Evolutionary conservation across 2,113 vertebrate species (phyloP).

Genomic region (Emydocephalus ijimae): DNA sequence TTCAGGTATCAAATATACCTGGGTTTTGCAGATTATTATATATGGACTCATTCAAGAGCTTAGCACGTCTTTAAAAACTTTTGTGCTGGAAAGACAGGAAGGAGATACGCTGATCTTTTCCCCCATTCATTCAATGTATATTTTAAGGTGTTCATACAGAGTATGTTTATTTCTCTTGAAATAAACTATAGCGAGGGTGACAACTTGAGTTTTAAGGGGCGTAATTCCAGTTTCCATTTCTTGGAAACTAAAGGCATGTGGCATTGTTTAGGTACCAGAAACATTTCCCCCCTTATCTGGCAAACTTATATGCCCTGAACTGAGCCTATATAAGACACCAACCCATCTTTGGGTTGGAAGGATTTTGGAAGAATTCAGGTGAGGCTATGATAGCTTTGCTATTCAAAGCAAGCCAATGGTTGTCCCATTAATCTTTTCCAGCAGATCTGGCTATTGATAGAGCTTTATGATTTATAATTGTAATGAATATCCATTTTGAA

Average conservation of each 20-base stretch:
- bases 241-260: not conserved
- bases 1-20: not conserved
- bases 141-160: not conserved
- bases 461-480: not conserved
- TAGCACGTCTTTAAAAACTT: not conserved
- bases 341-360: not conserved
- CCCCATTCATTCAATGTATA: not conserved
- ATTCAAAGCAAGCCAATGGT: not conserved
- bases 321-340: not conserved
- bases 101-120: not conserved
- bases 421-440: not conserved
- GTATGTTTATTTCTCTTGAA: not conserved
- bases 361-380: not conserved
- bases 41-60: not conserved
- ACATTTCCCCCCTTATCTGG: not conserved
- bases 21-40: not conserved
- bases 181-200: not conserved
- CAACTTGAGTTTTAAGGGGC: not conserved
- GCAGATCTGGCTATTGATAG: not conserved
- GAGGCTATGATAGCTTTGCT: not conserved
- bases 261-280: not conserved
- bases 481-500: not conserved
- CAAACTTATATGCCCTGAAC: not conserved
- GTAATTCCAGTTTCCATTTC: not conserved
- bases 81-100: not conserved